Percentiles rank a stretch among this genome's conserved stretches.
phyloP scores from a whole-genome alignment of 2,888 invertebrate species.

The Drosophila anomalata region DNA sequence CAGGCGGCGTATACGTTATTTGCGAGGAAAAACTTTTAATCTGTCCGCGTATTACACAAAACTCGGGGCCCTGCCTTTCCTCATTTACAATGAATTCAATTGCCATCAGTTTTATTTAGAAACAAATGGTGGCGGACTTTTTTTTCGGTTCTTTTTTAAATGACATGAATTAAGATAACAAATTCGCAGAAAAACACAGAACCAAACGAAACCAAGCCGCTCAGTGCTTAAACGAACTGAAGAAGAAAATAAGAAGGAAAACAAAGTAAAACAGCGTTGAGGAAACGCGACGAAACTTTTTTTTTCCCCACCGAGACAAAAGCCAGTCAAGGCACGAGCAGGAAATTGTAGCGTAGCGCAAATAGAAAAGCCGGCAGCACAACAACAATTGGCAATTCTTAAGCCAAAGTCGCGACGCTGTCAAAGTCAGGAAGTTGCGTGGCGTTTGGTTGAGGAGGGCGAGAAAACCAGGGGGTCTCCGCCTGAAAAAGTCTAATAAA shows the following conservation, averaged over 20 bases:
- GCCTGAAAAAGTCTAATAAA: constrained; percentile 74
- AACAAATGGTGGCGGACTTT: constrained; percentile 70
- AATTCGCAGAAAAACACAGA: constrained; percentile 65
- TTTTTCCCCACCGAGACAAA: constrained; percentile 66
- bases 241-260: constrained; percentile 31
- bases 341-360: constrained; percentile 63
- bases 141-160: constrained; percentile 45
- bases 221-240: constrained; percentile 5
- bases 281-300: constrained; percentile 66
- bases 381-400: constrained; percentile 67
- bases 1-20: constrained; percentile 32
- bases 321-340: constrained; percentile 61
- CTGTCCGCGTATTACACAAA: constrained; percentile 50
- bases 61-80: constrained; percentile 38
- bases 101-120: constrained; percentile 72
- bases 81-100: constrained; percentile 60
- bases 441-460: constrained; percentile 40
- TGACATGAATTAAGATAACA: constrained; percentile 79
- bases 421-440: constrained; percentile 73
- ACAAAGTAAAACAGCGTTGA: constrained; percentile 27
- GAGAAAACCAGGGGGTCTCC: constrained; percentile 8
- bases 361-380: constrained; percentile 58
- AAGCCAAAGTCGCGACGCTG: constrained; percentile 75
- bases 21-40: constrained; percentile 44
- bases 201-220: constrained; percentile 22